A percentile compares a stretch with the other conserved stretches of the same genome.
Conservation (phyloP, 2,113 vertebrate species). For the Anoplopoma fimbria region DNA sequence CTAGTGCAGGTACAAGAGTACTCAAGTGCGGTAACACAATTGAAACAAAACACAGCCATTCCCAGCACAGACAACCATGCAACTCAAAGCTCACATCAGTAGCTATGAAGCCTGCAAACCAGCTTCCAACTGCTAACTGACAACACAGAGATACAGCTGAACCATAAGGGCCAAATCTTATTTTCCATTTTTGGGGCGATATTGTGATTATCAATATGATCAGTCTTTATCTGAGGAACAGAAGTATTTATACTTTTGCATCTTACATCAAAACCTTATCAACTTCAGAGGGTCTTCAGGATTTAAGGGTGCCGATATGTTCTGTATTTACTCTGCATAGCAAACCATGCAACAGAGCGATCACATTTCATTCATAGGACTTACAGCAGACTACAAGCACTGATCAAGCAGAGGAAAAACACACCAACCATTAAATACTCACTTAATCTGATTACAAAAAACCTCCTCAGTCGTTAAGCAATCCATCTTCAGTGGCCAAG, state of each 20-base stretch:
- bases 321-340: background rate
- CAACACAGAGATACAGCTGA: background rate
- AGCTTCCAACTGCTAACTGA: background rate
- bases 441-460: no score
- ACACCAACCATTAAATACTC: constrained; percentile 40
- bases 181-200: background rate
- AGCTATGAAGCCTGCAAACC: constrained; percentile 18
- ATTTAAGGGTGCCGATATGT: background rate
- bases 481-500: constrained; percentile 55
- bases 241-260: constrained; percentile 44
- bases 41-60: constrained; percentile 26
- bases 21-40: background rate
- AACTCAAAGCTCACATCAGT: constrained; percentile 19
- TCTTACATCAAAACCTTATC: constrained; percentile 6
- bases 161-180: background rate
- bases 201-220: background rate
- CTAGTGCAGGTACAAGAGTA: background rate
- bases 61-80: constrained; percentile 33
- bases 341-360: constrained; percentile 13
- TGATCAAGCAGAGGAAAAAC: constrained; percentile 27
- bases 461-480: constrained; percentile 2
- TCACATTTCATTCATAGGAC: background rate
- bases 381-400: constrained; percentile 38
- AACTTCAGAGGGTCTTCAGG: background rate
- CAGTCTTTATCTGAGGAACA: constrained; percentile 33